Conservation (phyloP, 2,113 vertebrate species). For the Chinchilla lanigera region DNA sequence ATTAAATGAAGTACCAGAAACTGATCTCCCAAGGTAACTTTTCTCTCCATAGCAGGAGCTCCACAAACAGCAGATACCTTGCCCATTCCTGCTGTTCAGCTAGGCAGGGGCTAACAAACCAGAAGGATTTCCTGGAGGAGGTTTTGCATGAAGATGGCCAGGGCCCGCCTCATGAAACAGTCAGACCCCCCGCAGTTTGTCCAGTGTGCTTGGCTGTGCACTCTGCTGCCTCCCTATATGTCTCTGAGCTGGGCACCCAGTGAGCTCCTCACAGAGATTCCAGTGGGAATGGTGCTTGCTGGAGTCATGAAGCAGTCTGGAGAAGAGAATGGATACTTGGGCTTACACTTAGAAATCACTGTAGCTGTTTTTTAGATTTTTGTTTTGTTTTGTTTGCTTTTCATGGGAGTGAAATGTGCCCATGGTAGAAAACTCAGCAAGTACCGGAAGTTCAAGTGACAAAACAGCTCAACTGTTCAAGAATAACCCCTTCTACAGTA, state of each 20-base stretch:
- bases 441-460: not conserved
- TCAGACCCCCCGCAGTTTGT: accelerated
- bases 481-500: not conserved
- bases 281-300: not conserved
- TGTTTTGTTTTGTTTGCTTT: not conserved
- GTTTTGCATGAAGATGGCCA: not conserved
- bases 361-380: not conserved
- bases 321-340: accelerated
- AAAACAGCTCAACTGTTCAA: not conserved
- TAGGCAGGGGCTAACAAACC: not conserved
- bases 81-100: not conserved
- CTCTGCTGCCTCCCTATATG: not conserved
- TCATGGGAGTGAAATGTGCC: not conserved
- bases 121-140: not conserved
- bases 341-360: not conserved
- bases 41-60: not conserved
- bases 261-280: not conserved
- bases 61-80: not conserved
- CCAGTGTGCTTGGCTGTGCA: accelerated
- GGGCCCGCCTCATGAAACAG: not conserved
- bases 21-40: not conserved
- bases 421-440: not conserved
- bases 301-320: not conserved
- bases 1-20: not conserved
- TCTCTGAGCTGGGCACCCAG: not conserved